These are phyloP conservation scores for Danio jaintianensis DNA, from an alignment of 2,797 vertebrate species.

Conservation along the genomic window DNA sequence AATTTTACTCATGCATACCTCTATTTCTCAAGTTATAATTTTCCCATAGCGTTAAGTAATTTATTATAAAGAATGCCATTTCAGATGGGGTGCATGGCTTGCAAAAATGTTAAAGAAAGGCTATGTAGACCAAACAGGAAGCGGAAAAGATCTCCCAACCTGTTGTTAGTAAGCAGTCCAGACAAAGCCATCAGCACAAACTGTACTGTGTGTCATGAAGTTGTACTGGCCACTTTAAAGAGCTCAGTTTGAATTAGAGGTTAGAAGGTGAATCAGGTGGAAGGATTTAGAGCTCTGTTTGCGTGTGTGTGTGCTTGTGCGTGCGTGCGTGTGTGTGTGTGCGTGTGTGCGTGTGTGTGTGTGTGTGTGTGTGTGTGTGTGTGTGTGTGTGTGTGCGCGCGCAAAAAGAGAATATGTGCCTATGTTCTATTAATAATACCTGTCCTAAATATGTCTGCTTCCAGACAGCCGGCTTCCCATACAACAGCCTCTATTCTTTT, in stretches of 20 bases:
- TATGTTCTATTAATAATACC: slow-evolving; percentile 66
- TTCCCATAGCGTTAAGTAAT: too few relatives aligned
- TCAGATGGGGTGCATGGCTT: background rate
- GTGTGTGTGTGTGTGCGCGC: background rate
- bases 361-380: background rate
- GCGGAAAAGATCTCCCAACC: background rate
- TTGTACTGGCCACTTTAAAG: slow-evolving; percentile 20
- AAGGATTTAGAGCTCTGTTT: background rate
- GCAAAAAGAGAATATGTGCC: slow-evolving; percentile 22
- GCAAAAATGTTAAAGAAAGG: background rate
- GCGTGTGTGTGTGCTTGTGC: background rate
- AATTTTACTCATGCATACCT: too few relatives aligned
- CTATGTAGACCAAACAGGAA: background rate
- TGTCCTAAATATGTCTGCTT: slow-evolving; percentile 74
- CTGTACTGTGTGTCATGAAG: background rate
- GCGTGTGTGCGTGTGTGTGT: background rate
- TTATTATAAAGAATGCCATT: background rate
- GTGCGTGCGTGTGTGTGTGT: background rate
- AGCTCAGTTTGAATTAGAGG: slow-evolving; percentile 24
- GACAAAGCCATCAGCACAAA: background rate
- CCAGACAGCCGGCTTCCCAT: slow-evolving; percentile 43
- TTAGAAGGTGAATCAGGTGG: slow-evolving; percentile 17
- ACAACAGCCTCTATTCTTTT: slow-evolving; percentile 18
- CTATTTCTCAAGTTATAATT: too few relatives aligned
- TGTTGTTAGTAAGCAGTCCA: background rate